Evolutionary conservation across 1,140 invertebrate species (phyloP).

Genomic region (Drosophila melanica): DNA sequence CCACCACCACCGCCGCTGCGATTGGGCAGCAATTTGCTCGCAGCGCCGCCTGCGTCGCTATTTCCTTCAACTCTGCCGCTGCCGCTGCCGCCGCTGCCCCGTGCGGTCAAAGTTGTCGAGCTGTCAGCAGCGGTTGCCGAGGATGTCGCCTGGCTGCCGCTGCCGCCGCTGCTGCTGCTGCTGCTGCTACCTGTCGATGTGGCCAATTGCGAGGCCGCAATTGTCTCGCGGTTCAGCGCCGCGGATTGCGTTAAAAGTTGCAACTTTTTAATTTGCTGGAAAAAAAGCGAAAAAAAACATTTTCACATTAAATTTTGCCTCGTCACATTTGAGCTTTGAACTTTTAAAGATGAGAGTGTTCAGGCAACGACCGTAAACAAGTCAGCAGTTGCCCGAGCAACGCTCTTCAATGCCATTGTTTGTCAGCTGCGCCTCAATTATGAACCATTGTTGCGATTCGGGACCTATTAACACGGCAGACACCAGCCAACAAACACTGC

Average conservation of each 20-base stretch:
- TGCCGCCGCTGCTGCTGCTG: slow-evolving; percentile 18
- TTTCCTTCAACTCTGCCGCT: slow-evolving; percentile 21
- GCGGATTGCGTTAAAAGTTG: slow-evolving; percentile 83
- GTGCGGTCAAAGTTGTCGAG: slow-evolving; percentile 70
- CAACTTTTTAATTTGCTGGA: slow-evolving; percentile 84
- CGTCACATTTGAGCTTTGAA: slow-evolving; percentile 6
- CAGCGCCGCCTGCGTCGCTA: slow-evolving; percentile 28
- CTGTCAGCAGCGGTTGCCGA: slow-evolving; percentile 50
- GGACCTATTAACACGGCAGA: background rate
- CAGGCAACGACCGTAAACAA: slow-evolving; percentile 16
- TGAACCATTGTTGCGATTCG: background rate
- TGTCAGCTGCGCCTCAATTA: background rate
- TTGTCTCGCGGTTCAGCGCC: slow-evolving; percentile 83
- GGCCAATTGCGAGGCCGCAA: slow-evolving; percentile 83
- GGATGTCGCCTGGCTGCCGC: slow-evolving; percentile 42
- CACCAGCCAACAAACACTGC: background rate
- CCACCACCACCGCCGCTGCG: slow-evolving; percentile 26
- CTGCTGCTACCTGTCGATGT: slow-evolving; percentile 72
- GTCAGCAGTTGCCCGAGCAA: slow-evolving; percentile 25
- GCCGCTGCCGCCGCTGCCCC: slow-evolving; percentile 12
- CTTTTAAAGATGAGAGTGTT: background rate
- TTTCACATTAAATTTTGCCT: slow-evolving; percentile 11
- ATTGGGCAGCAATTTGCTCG: slow-evolving; percentile 55
- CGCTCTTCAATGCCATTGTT: slow-evolving; percentile 2
- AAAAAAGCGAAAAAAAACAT: slow-evolving; percentile 6